A percentile compares a stretch with the other conserved stretches of the same genome.
Evolutionary conservation across 2,113 vertebrate species (phyloP).

Genomic region (Ameiurus melas): DNA sequence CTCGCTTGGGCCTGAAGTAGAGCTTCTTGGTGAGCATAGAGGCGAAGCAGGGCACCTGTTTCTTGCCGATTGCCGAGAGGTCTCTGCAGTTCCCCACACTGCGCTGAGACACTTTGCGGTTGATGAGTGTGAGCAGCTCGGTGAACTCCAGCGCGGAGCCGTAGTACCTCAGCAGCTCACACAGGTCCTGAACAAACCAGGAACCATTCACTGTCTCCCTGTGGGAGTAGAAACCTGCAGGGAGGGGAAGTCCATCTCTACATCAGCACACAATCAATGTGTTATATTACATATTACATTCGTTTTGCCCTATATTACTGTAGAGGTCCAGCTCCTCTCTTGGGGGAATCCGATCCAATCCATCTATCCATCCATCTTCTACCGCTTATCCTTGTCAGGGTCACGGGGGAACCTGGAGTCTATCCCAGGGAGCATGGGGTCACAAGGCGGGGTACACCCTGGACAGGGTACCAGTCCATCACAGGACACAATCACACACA

Average conservation of each 20-base stretch:
- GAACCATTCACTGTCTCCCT: constrained; percentile 86
- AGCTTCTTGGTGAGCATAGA: constrained; percentile 98
- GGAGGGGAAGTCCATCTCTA: not conserved
- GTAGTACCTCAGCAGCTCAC: constrained; percentile 75
- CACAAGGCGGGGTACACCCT: too few species aligned
- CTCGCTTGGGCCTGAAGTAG: constrained; percentile 79
- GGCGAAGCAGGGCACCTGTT: constrained; percentile 94
- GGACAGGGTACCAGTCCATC: too few species aligned
- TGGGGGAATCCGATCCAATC: too few species aligned
- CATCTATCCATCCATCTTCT: too few species aligned
- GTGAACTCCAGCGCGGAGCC: constrained; percentile 87
- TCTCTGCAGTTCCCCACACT: constrained; percentile 71
- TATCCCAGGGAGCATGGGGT: too few species aligned
- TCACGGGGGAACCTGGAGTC: too few species aligned
- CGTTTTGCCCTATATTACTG: not conserved
- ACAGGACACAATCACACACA: too few species aligned
- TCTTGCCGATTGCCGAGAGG: constrained; percentile 80
- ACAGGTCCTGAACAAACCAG: constrained; percentile 96
- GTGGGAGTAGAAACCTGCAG: constrained; percentile 92
- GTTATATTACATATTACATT: not conserved
- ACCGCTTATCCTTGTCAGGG: too few species aligned
- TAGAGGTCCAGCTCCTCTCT: not conserved
- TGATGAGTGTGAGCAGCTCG: constrained; percentile 90
- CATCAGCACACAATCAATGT: not conserved
- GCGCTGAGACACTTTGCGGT: constrained; percentile 87